phyloP scores from a whole-genome alignment of 2,113 vertebrate genomes.

The Lepisosteus oculatus region DNA sequence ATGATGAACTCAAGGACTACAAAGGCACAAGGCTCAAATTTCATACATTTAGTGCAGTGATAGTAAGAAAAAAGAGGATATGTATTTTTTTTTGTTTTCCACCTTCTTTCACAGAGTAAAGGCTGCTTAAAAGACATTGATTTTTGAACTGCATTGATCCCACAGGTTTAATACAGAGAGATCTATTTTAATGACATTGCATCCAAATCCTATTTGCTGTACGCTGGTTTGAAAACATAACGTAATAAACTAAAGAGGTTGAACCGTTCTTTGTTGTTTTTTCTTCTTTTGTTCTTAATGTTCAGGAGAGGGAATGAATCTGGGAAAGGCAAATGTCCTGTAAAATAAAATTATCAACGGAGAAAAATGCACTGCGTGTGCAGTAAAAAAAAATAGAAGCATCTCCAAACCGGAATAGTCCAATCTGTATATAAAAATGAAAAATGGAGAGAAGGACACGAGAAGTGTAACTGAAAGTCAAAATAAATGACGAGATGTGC shows the following conservation, averaged over 20 bases:
- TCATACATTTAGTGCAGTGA: too few species aligned
- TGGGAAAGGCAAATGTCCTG: slow-evolving; percentile 5
- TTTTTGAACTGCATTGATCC: slow-evolving; percentile 43
- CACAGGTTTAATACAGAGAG: slow-evolving; percentile 38
- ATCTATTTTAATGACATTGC: slow-evolving; percentile 52
- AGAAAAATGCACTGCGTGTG: slow-evolving; percentile 15
- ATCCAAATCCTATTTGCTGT: slow-evolving; percentile 47
- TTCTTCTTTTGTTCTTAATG: slow-evolving; percentile 24
- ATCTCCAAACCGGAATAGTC: not conserved
- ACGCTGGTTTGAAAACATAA: slow-evolving; percentile 38
- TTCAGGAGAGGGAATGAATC: slow-evolving; percentile 31
- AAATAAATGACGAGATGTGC: too few species aligned
- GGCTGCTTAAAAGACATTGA: slow-evolving; percentile 34
- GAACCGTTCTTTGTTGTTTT: slow-evolving; percentile 2
- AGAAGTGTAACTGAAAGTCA: too few species aligned
- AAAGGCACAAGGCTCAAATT: too few species aligned
- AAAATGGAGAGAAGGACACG: too few species aligned
- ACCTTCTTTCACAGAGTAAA: slow-evolving; percentile 52
- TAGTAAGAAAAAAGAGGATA: too few species aligned
- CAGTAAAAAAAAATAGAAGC: not conserved
- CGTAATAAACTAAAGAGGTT: slow-evolving; percentile 40
- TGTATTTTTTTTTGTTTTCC: slow-evolving; percentile 9
- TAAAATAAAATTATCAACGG: slow-evolving; percentile 34
- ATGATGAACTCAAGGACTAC: too few species aligned
- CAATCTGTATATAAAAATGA: too few species aligned